These are phyloP conservation scores for Hemiprocne comata DNA, from an alignment of 2,113 vertebrate genomes.

Conservation along the genomic window DNA sequence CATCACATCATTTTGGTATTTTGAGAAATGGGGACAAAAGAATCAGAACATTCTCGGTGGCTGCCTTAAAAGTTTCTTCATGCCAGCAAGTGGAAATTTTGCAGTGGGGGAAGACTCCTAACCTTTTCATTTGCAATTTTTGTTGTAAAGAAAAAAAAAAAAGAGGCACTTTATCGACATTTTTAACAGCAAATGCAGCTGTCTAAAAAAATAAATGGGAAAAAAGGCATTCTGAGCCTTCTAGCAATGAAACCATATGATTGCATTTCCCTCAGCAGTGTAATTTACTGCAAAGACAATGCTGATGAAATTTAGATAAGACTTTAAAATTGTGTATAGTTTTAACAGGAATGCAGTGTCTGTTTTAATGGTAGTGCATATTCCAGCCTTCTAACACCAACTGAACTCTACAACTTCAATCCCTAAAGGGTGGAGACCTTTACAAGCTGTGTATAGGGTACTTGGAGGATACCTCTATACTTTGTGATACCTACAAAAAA, in stretches of 20 bases:
- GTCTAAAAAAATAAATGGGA: neutral
- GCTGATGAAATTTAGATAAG: neutral
- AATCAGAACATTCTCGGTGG: constrained; percentile 67
- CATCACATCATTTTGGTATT: constrained; percentile 44
- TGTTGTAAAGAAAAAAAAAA: neutral
- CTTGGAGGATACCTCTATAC: neutral
- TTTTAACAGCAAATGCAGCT: neutral
- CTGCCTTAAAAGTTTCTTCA: neutral
- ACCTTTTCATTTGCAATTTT: neutral
- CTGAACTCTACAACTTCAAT: neutral
- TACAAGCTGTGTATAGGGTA: neutral
- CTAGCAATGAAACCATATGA: neutral
- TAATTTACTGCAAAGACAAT: neutral
- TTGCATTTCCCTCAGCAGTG: neutral
- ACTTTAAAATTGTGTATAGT: neutral
- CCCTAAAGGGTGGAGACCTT: neutral
- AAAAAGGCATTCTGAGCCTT: neutral
- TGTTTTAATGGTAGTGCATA: neutral
- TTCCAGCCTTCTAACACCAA: neutral
- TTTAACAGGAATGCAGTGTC: neutral
- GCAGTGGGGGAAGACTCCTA: neutral
- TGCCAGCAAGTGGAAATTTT: neutral
- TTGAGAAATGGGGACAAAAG: constrained; percentile 72
- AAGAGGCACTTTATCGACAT: neutral
- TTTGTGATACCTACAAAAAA: neutral